phyloP scores from a whole-genome alignment of 2,797 vertebrate genomes.

The Vespertilio murinus region DNA sequence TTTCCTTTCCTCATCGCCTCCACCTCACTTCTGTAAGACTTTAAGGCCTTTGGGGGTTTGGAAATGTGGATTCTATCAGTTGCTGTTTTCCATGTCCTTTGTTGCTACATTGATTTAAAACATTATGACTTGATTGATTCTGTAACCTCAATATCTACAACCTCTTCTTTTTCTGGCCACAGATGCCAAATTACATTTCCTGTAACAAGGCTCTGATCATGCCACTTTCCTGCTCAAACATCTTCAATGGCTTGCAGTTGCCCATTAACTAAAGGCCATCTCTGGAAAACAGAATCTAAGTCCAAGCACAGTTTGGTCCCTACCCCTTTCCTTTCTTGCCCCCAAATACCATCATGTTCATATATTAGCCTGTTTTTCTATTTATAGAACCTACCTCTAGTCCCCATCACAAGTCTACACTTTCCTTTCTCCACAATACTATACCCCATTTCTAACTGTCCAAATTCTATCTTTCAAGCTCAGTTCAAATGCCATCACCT shows the following conservation, averaged over 20 bases:
- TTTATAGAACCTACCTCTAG: neutral
- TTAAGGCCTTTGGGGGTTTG: neutral
- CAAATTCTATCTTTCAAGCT: neutral
- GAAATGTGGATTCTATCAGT: neutral
- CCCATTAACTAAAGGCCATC: neutral
- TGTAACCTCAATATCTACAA: neutral
- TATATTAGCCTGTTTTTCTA: neutral
- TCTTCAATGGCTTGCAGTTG: neutral
- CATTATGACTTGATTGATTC: neutral
- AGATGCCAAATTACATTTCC: neutral
- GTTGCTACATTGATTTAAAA: neutral
- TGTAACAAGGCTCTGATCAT: neutral
- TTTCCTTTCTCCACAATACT: neutral
- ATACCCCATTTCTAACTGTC: neutral
- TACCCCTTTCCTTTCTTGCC: neutral
- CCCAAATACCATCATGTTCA: neutral
- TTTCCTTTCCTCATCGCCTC: neutral
- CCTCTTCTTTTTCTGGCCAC: neutral
- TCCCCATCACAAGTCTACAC: neutral
- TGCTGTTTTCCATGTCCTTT: neutral
- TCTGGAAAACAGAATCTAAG: neutral
- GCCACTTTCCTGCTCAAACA: neutral
- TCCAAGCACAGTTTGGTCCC: neutral
- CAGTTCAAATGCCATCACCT: neutral
- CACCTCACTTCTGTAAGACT: neutral